These are phyloP conservation scores for Cyanocitta stelleri DNA, from an alignment of 2,113 vertebrate genomes.

Conservation along the genomic window DNA sequence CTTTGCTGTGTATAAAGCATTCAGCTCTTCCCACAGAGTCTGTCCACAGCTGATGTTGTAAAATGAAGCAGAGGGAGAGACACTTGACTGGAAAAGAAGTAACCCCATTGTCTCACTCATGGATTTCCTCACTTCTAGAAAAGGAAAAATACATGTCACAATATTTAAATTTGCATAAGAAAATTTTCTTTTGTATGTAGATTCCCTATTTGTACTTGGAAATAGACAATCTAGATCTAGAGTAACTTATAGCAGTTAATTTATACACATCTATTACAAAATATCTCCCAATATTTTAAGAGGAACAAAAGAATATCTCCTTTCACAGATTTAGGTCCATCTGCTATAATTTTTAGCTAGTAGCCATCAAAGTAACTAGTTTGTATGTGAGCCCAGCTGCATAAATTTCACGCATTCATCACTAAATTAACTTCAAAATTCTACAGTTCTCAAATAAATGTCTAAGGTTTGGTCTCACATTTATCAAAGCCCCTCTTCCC, in stretches of 20 bases:
- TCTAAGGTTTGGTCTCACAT: neutral
- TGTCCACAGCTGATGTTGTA: neutral
- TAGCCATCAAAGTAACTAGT: neutral
- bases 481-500: neutral
- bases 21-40: neutral
- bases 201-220: neutral
- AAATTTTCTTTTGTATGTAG: neutral
- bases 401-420: neutral
- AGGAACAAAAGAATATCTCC: neutral
- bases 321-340: neutral
- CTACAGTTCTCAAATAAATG: neutral
- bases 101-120: neutral
- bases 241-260: neutral
- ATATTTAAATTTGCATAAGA: neutral
- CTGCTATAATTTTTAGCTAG: neutral
- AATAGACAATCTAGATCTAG: neutral
- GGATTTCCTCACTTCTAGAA: neutral
- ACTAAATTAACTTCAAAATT: neutral
- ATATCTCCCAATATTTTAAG: neutral
- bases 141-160: neutral
- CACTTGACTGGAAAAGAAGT: neutral
- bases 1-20: neutral
- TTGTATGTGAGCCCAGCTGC: neutral
- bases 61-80: neutral
- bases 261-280: neutral